A percentile compares a stretch with the other conserved stretches of the same genome.
These are phyloP conservation scores for Hemibagrus guttatus DNA, from an alignment of 2,797 vertebrate genomes.

Conservation along the genomic window DNA sequence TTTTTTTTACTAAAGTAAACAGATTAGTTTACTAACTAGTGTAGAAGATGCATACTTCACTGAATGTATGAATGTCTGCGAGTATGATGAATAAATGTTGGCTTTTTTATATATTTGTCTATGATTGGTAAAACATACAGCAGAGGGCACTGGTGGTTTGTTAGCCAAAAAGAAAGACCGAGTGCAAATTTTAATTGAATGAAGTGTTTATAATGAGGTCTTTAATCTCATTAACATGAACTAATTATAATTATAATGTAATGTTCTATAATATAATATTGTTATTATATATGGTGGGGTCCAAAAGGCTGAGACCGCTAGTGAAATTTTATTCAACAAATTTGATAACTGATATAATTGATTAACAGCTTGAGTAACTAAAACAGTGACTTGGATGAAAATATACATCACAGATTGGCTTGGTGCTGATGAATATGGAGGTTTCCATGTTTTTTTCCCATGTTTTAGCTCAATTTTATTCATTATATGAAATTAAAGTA, in stretches of 20 bases:
- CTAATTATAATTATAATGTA: neutral
- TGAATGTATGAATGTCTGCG: constrained; percentile 53
- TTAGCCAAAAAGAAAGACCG: neutral
- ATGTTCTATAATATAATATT: neutral
- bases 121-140: constrained; percentile 31
- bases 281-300: neutral
- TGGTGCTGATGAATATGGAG: neutral
- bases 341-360: too few relatives aligned
- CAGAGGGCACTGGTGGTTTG: constrained; percentile 43
- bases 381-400: too few relatives aligned
- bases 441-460: neutral
- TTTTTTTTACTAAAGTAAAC: neutral
- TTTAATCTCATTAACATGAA: neutral
- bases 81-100: constrained; percentile 58
- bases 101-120: constrained; percentile 45
- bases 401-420: neutral
- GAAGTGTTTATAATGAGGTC: neutral
- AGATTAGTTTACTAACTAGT: neutral
- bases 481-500: too few relatives aligned
- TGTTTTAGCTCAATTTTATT: neutral
- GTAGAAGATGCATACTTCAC: neutral
- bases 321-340: neutral
- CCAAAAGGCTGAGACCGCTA: neutral
- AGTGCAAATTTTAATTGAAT: neutral
- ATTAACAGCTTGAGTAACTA: too few relatives aligned